Evolutionary conservation across 2,797 vertebrate species (phyloP).

Genomic region (Yasuhikotakia modesta): DNA sequence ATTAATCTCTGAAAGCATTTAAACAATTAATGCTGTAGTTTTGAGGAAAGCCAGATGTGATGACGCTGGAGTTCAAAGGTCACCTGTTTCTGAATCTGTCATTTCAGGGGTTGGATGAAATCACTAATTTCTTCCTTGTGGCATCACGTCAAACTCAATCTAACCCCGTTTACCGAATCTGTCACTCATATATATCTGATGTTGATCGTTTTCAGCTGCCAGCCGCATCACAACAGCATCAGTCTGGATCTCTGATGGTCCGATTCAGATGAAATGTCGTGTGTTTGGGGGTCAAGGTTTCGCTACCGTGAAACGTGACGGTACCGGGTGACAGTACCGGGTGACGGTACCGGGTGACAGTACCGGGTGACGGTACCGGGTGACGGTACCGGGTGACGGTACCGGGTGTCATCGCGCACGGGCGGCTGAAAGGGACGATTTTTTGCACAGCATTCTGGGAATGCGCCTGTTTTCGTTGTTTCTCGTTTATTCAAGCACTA

Average conservation of each 20-base stretch:
- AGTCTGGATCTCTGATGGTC: too few species aligned
- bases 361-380: too few species aligned
- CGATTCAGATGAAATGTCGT: too few species aligned
- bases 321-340: too few species aligned
- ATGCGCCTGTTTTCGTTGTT: conserved; percentile 72
- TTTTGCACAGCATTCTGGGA: conserved; percentile 84
- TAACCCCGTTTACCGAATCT: neutral
- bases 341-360: too few species aligned
- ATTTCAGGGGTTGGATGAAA: neutral
- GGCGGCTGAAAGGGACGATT: conserved; percentile 58
- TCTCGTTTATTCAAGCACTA: conserved; percentile 78
- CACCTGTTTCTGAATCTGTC: neutral
- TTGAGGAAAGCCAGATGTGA: neutral
- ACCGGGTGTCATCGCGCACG: too few species aligned
- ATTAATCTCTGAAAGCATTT: neutral
- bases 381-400: too few species aligned
- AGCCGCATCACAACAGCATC: neutral
- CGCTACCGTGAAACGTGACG: too few species aligned
- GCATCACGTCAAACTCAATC: too few species aligned
- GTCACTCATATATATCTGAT: neutral
- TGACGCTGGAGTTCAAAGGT: neutral
- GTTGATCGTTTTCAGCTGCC: neutral
- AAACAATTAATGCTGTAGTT: neutral
- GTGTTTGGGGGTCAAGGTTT: too few species aligned
- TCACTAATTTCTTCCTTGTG: too few species aligned